Evolutionary conservation across 2,797 vertebrate species (phyloP), one percentile per base, ranked within the genome.

Genomic region (Apodemus agrarius): DNA sequence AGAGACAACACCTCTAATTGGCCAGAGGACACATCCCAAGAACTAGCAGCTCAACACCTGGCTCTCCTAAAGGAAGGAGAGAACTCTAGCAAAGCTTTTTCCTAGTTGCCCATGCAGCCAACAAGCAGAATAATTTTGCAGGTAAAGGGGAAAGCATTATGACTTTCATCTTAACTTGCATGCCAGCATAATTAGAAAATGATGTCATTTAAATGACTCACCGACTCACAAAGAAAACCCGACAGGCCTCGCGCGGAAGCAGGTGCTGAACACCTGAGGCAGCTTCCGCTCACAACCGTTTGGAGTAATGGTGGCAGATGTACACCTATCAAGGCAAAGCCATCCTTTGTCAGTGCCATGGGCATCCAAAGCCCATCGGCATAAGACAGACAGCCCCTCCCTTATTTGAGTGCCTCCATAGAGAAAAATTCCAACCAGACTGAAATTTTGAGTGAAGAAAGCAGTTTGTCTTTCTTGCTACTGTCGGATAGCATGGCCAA

Each of bases 71-170:
- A 37, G 19, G 37, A 81, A 95, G 26, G n/a, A 78, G 37, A 93
- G 49, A 59, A 74, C 40, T 34, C 57, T 37, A 87, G n/a, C 34
- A 13, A 21, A 7, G 21, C 80, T 75, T 21, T 67, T 16, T 67
- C 19, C 91, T 92, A 76, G 19, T 24, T 22, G 46, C 74, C 46
- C 89, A 87, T 76, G 93, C 46, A 52, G 52, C 89, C 93, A 52
- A 72, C 63, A 80, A 65, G n/a, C 54, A 86, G 43, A 31, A 34
- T 63, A 79, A 90, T 78, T 92, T 88, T 22, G 84, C 49, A 83
- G 65, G 31, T 65, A 37, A 94, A 72, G 22, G 34, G 91, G 74
- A 1, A 85, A 12, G 43, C 40, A 49, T 54, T 24, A 3, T 29
- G 16, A 22, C 65, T 89, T 85, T 6, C 37, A 14, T 43, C 59